These are phyloP conservation scores for Dermochelys coriacea DNA, from an alignment of 2,797 vertebrate genomes.

Conservation along the genomic window DNA sequence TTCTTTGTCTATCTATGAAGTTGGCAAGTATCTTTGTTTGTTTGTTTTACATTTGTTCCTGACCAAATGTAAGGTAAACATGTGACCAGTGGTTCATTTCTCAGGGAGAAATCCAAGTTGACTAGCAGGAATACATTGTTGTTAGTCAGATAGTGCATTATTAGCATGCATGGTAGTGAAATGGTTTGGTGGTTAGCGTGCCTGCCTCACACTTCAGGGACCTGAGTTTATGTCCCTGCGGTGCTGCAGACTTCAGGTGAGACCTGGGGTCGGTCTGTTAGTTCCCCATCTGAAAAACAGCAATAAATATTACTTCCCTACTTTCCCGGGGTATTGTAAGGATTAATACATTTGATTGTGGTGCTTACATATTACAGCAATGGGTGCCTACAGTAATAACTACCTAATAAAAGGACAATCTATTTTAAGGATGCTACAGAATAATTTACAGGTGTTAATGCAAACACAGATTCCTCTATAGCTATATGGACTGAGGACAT, in stretches of 20 bases:
- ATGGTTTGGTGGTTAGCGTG: background rate
- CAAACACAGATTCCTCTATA: conserved; percentile 51
- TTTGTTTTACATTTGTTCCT: background rate
- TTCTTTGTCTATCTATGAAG: background rate
- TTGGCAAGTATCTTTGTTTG: background rate
- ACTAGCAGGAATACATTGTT: conserved; percentile 45
- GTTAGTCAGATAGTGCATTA: conserved; percentile 37
- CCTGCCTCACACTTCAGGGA: conserved; percentile 63
- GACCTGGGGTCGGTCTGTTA: conserved; percentile 23
- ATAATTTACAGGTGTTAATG: conserved; percentile 22
- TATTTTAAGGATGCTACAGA: conserved; percentile 40
- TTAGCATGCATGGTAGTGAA: background rate
- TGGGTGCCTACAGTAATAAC: background rate
- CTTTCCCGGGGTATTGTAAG: background rate
- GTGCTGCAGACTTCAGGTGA: conserved; percentile 59
- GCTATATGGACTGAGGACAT: conserved; percentile 38
- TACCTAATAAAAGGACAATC: background rate
- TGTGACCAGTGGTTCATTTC: conserved; percentile 15
- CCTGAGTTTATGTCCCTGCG: conserved; percentile 48
- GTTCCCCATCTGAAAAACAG: conserved; percentile 30
- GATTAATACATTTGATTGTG: background rate
- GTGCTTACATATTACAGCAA: background rate
- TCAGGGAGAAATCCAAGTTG: conserved; percentile 45
- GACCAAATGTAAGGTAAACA: conserved; percentile 21
- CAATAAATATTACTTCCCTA: background rate